Evolutionary conservation across 2,113 vertebrate species (phyloP).

Genomic region (Myanophis thanlyinensis): DNA sequence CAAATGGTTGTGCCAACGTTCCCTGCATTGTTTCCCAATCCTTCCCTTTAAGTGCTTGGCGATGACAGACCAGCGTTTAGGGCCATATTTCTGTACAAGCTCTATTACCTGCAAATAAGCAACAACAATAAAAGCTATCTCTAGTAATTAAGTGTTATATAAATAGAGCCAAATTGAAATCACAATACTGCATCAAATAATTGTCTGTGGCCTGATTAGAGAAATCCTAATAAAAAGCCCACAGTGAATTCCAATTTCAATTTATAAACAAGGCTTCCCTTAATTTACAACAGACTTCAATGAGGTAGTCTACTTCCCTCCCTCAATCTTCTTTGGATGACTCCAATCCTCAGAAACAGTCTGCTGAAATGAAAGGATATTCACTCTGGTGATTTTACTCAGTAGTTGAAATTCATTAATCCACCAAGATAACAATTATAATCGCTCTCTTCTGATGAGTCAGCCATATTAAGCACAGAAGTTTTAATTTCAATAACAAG

Average conservation of each 20-base stretch:
- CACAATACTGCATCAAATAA: constrained; percentile 35
- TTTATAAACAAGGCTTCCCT: neutral
- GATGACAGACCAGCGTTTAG: constrained; percentile 98
- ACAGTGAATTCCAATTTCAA: neutral
- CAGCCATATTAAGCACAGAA: neutral
- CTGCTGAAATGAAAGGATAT: neutral
- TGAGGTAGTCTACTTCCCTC: neutral
- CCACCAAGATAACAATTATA: neutral
- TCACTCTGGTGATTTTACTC: neutral
- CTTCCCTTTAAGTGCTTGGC: constrained; percentile 98
- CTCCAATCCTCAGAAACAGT: neutral
- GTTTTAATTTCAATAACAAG: neutral
- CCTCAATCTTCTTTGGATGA: neutral
- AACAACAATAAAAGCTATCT: constrained; percentile 65
- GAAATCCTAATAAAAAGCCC: neutral
- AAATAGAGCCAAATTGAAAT: constrained; percentile 45
- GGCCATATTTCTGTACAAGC: constrained; percentile 98
- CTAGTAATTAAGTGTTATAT: constrained; percentile 62
- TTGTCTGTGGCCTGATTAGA: neutral
- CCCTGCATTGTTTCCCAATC: constrained; percentile 98
- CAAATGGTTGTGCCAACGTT: constrained; percentile 99
- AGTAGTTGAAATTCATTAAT: neutral
- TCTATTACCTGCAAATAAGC: constrained; percentile 91
- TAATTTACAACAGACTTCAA: neutral
- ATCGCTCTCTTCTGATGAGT: neutral